Evolutionary conservation across 2,113 vertebrate species (phyloP).

Genomic region (Prochilodus magdalenae): DNA sequence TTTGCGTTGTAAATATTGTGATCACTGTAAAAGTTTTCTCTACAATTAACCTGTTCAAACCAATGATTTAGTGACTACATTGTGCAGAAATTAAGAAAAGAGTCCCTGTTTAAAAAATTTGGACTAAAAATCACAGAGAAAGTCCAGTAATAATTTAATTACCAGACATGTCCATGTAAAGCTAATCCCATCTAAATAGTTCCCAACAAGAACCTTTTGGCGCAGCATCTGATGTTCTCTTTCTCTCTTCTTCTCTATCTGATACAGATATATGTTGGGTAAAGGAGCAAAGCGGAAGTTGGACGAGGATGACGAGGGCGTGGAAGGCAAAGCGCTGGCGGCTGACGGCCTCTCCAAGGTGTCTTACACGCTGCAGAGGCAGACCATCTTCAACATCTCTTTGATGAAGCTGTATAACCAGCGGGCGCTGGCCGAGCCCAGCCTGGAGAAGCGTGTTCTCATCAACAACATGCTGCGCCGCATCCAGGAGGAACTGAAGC

Average conservation of each 20-base stretch:
- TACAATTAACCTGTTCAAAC: too few species aligned
- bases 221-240: constrained; percentile 18
- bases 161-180: background rate
- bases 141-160: background rate
- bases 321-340: constrained; percentile 97
- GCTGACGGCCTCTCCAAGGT: constrained; percentile 90
- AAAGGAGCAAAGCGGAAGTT: constrained; percentile 99
- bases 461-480: constrained; percentile 99
- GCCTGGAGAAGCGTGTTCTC: constrained; percentile 94
- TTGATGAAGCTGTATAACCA: constrained; percentile 99
- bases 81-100: too few species aligned
- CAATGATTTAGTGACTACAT: too few species aligned
- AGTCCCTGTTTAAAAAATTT: too few species aligned
- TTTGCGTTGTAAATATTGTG: too few species aligned
- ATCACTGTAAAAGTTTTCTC: too few species aligned
- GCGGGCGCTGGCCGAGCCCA: constrained; percentile 90
- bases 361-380: constrained; percentile 98
- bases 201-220: background rate
- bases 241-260: constrained; percentile 44
- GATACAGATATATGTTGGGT: constrained; percentile 98
- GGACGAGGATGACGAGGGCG: constrained; percentile 99
- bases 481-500: constrained; percentile 97
- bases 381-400: constrained; percentile 99
- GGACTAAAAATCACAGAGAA: background rate
- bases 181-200: background rate